These are phyloP conservation scores for Ichneumon xanthorius DNA, from an alignment of 2,888 invertebrate species.

Conservation along the genomic window DNA sequence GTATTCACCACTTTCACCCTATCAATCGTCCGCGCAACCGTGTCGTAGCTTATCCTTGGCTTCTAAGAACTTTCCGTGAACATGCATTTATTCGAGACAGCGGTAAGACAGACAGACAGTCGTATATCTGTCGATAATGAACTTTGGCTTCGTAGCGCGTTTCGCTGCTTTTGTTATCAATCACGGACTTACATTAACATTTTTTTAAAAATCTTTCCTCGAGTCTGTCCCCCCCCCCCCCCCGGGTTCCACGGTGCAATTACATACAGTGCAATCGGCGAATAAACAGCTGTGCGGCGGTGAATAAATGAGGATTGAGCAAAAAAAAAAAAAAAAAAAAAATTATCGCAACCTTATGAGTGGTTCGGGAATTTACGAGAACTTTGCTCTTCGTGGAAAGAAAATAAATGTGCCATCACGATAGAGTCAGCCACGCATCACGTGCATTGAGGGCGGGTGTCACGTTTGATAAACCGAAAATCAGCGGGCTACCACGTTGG, in stretches of 20 bases:
- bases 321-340: neutral
- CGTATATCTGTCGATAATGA: neutral
- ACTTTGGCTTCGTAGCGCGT: slow-evolving; percentile 7
- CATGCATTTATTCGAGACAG: neutral
- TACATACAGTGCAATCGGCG: neutral
- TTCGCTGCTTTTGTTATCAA: neutral
- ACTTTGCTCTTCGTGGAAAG: neutral
- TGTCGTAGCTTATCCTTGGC: neutral
- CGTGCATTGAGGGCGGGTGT: slow-evolving; percentile 27
- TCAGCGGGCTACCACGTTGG: slow-evolving; percentile 48
- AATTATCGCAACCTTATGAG: neutral
- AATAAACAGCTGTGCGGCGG: neutral
- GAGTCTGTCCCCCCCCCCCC: neutral
- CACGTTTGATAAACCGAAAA: slow-evolving; percentile 59
- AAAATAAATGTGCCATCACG: slow-evolving; percentile 25
- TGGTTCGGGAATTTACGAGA: neutral
- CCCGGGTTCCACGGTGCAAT: slow-evolving; percentile 1
- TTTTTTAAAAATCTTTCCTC: slow-evolving; percentile 2
- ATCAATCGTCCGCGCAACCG: too few relatives aligned
- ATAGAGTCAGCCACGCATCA: slow-evolving; percentile 44
- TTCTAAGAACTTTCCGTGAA: slow-evolving; percentile 15
- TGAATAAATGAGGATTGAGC: neutral
- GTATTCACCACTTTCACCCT: too few relatives aligned
- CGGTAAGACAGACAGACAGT: neutral
- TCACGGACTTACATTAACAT: neutral